Evolutionary conservation across 2,797 vertebrate genomes (phyloP).

Genomic region (Mareca strepera): DNA sequence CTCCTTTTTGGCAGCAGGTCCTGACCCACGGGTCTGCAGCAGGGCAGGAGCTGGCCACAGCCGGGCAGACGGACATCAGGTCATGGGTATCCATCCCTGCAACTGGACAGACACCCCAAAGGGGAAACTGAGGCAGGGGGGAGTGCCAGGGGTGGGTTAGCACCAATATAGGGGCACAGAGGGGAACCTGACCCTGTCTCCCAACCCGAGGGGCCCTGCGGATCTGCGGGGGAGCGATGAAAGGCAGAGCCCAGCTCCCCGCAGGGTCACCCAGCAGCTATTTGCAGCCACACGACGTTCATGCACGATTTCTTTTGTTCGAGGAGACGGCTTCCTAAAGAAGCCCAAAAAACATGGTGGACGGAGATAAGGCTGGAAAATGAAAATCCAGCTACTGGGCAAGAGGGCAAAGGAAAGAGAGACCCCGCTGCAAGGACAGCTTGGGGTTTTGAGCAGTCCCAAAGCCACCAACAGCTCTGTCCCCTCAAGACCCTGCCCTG

Average conservation of each 20-base stretch:
- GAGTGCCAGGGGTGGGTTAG: neutral
- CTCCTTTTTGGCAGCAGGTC: neutral
- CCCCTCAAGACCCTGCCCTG: neutral
- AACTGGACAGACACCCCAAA: neutral
- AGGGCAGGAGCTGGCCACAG: neutral
- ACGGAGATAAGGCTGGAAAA: constrained; percentile 61
- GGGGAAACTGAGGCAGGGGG: neutral
- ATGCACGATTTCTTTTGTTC: constrained; percentile 15
- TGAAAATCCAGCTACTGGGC: constrained; percentile 14
- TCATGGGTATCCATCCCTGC: neutral
- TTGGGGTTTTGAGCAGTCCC: neutral
- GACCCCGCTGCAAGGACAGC: neutral
- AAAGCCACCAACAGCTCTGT: neutral
- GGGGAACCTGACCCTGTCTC: neutral
- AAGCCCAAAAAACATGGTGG: constrained; percentile 42
- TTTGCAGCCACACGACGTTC: constrained; percentile 20
- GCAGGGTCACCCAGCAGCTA: constrained; percentile 26
- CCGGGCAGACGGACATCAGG: fast-evolving
- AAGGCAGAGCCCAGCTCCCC: neutral
- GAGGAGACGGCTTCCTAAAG: constrained; percentile 1
- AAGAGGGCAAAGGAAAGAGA: constrained; percentile 12
- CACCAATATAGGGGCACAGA: neutral
- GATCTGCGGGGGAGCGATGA: constrained; percentile 41
- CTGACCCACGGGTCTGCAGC: neutral
- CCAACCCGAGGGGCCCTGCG: neutral